These are phyloP conservation scores for Scaeva pyrastri DNA, from an alignment of 2,888 invertebrate species.

Conservation along the genomic window DNA sequence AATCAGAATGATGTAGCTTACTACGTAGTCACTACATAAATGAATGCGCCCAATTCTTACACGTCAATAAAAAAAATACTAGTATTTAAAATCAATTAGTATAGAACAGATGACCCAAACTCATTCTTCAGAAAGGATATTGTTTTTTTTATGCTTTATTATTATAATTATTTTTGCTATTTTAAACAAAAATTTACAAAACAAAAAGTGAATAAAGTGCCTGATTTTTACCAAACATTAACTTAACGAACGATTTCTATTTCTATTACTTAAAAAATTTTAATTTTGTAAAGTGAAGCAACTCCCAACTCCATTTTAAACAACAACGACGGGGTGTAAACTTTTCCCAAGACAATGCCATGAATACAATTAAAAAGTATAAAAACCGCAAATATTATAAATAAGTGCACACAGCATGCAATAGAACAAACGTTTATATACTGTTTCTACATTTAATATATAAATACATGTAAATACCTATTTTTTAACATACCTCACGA, in stretches of 20 bases:
- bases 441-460: constrained; percentile 54
- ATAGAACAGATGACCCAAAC: neutral
- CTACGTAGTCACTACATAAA: too few relatives aligned
- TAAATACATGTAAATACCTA: constrained; percentile 62
- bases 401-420: constrained; percentile 61
- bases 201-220: constrained; percentile 65
- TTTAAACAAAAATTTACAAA: constrained; percentile 21
- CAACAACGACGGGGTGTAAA: constrained; percentile 58
- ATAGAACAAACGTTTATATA: constrained; percentile 60
- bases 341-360: constrained; percentile 51
- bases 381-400: constrained; percentile 61
- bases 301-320: constrained; percentile 31
- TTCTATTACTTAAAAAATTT: constrained; percentile 28
- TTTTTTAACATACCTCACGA: constrained; percentile 63
- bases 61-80: neutral
- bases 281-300: constrained; percentile 37
- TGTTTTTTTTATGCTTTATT: neutral
- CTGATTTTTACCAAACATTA: constrained; percentile 66
- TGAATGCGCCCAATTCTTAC: neutral
- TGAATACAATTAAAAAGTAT: constrained; percentile 38
- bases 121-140: constrained; percentile 7
- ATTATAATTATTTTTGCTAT: constrained; percentile 2
- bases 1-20: too few relatives aligned
- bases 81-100: too few relatives aligned
- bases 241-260: constrained; percentile 59